Conservation (phyloP, 1,140 invertebrate genomes). For the Neodiprion fabricii region DNA sequence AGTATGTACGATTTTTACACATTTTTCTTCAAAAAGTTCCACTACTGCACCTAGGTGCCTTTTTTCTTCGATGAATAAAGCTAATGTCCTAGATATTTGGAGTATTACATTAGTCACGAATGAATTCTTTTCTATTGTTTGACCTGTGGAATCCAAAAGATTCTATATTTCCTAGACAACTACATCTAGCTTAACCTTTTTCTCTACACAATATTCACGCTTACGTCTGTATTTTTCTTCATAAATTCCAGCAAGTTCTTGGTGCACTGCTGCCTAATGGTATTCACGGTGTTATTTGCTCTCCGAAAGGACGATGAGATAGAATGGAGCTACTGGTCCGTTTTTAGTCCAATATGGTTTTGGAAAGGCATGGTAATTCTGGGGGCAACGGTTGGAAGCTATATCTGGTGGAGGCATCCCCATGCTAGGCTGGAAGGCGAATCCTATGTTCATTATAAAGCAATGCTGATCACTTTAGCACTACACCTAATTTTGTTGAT, state of each 20-base stretch:
- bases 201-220: no score
- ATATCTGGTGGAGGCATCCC: constrained; percentile 94
- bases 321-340: constrained; percentile 92
- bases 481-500: constrained; percentile 93
- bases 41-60: no score
- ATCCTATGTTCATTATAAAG: constrained; percentile 95
- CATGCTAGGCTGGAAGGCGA: constrained; percentile 90
- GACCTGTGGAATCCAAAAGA: no score
- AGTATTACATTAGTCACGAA: no score
- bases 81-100: no score
- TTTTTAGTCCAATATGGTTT: constrained; percentile 95
- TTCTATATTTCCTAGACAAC: no score
- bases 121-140: no score
- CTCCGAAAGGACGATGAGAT: constrained; percentile 87
- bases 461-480: constrained; percentile 94
- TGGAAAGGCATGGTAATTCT: constrained; percentile 93
- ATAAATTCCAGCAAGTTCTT: constrained; percentile 88
- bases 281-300: constrained; percentile 90
- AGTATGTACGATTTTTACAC: no score
- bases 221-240: constrained; percentile 36
- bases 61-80: no score
- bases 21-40: no score
- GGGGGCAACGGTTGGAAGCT: constrained; percentile 88
- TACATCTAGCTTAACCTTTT: no score
- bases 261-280: constrained; percentile 89